Base-by-base conservation (phyloP, 2,113 vertebrate species). In the Grantiella picta region DNA sequence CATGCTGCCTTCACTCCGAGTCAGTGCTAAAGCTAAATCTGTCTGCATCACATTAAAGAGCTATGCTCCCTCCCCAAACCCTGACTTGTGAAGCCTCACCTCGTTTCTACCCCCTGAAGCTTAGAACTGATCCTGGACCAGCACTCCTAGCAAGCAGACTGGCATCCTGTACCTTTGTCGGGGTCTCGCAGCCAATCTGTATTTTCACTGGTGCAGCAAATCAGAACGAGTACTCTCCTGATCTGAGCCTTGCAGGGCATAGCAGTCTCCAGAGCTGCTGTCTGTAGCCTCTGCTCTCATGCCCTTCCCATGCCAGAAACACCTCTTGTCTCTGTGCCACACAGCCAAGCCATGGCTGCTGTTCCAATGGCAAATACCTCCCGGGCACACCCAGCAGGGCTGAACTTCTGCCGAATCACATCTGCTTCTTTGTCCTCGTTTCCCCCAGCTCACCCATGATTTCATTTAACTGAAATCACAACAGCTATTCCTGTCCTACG, bases 341-440 rank as follows among this genome's bases (percentile, higher is more conserved):
- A 49, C 60, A 71, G 72, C 47, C 38, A 0, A 6, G 52, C 27
- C 1, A 0, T 63, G 69, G 59, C 45, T 82, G 38, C 64, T 2
- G 1, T 56, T 88, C 64, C 75, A 66, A 65, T 15, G 71, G 44
- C 75, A 93, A 28, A 57, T 2, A 20, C 75, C 59, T 72, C 50
- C 27, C 52, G 70, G 85, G 35, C 38, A 57, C 36, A 81, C 35
- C 16, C 80, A 92, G 61, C 76, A 86, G 60, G 63, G 29, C 52
- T 68, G 50, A 71, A 78, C 31, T 86, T 82, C 82, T 95, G 69
- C 80, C 69, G 25, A 81, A 89, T 81, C 76, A 86, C 75, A 96
- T 88, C 90, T 93, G 72, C 60, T 90, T 57, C 90, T 79, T 90
- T 90, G 90, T 96, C 90, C 90, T 86, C 40, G 18, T 79, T 93